phyloP scores from a whole-genome alignment of 2,888 invertebrate species.

The Drosophila vallismaia region DNA sequence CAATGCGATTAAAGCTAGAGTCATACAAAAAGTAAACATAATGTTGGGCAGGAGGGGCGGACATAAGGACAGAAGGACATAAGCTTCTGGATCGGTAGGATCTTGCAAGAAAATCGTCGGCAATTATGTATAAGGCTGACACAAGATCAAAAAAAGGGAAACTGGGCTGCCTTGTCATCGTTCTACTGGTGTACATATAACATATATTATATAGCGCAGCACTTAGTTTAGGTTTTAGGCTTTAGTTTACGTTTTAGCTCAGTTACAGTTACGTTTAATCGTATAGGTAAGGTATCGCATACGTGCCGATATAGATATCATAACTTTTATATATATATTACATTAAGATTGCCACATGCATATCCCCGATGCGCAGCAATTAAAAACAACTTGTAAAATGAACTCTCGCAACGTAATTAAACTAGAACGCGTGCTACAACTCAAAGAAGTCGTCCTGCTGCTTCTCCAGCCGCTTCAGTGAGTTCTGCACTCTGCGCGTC shows the following conservation, averaged over 20 bases:
- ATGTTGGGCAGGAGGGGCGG: conserved; percentile 30
- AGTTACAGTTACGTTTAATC: conserved; percentile 33
- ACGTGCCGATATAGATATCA: conserved; percentile 33
- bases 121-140: conserved; percentile 61
- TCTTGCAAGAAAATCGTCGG: conserved; percentile 73
- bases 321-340: conserved; percentile 51
- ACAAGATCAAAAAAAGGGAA: conserved; percentile 53
- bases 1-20: conserved; percentile 64
- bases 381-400: conserved; percentile 69
- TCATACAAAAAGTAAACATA: conserved; percentile 65
- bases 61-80: conserved; percentile 1
- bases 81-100: conserved; percentile 10
- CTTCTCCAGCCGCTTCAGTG: conserved; percentile 91
- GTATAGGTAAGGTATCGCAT: conserved; percentile 38
- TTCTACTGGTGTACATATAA: conserved; percentile 51
- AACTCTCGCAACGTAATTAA: conserved; percentile 51
- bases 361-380: conserved; percentile 45
- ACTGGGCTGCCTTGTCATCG: conserved; percentile 53
- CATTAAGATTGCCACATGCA: conserved; percentile 55
- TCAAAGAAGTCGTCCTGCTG: conserved; percentile 96
- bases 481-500: conserved; percentile 91
- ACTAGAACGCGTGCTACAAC: conserved; percentile 88
- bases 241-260: conserved; percentile 48
- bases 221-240: conserved; percentile 35
- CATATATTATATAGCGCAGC: conserved; percentile 53